Evolutionary conservation across 2,888 invertebrate genomes (phyloP), one percentile per base, ranked within the genome.

Genomic region (Dolomedes plantarius): DNA sequence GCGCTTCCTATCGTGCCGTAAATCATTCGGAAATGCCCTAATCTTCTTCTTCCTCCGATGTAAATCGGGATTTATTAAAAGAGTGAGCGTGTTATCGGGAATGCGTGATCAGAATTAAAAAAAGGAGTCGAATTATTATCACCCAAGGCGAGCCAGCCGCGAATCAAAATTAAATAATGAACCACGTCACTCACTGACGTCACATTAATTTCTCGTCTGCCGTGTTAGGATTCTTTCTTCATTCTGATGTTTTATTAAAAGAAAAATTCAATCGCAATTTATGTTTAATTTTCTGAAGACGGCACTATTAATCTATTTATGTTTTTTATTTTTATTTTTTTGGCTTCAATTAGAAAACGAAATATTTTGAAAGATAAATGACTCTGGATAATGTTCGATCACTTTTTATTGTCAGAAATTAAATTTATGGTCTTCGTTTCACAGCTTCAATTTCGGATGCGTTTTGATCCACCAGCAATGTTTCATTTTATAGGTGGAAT

Each of bases 51-150:
- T 77, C 67, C 83, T 72, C 16, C 32, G 67, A 78, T 73, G 73
- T 85, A 85, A 85, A 85, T 85, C 83, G 83, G 77, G 83, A 85
- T 85, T 85, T 85, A 85, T 77, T 85, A 85, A 85, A 77, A 85
- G 83, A 85, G 67, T 73, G 77, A 68, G 77, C 77, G 76, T 77
- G 83, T 85, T 85, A 85, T 85, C 83, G 76, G 9, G 28, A 56
- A 72, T 77, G 77, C 83, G 83, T 85, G 83, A 85, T 77, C 19
- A 13, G 83, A 85, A 85, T 85, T 77, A 77, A 85, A 77, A 85
- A 77, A 28, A 39, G 41, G 23, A 56, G 23, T 65, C 77, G 36
- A 77, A 85, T 85, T 85, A 77, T 73, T 77, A 77, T 77, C 83
- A 78, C 77, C 83, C 50, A 32, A 29, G 77, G 83, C 67, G 13